Conservation (phyloP, 2,113 vertebrate genomes). For the Myxocyprinus asiaticus region DNA sequence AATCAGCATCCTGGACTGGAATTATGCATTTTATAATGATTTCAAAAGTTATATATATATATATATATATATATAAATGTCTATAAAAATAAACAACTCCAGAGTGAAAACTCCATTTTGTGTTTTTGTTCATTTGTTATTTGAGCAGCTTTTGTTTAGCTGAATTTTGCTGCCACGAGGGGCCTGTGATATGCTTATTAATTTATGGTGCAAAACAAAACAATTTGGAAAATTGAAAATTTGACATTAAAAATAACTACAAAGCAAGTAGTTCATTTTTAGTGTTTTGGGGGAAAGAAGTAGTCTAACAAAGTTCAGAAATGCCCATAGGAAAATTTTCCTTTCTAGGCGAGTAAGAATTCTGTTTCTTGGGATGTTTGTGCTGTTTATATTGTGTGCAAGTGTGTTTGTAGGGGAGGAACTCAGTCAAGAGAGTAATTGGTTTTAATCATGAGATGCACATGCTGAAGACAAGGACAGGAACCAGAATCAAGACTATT, state of each 20-base stretch:
- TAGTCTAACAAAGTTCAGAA: background rate
- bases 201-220: background rate
- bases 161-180: too few species aligned
- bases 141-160: background rate
- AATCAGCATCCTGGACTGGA: too few species aligned
- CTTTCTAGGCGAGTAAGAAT: background rate
- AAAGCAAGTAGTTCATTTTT: background rate
- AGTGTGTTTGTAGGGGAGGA: background rate
- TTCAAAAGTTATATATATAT: too few species aligned
- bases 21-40: background rate
- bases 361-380: background rate
- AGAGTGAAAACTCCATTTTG: background rate
- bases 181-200: too few species aligned
- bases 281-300: background rate
- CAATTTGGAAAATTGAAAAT: background rate
- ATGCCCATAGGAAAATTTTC: background rate
- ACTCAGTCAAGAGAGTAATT: constrained; percentile 10
- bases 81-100: background rate
- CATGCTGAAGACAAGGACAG: constrained; percentile 24
- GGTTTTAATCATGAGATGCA: constrained; percentile 28
- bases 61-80: too few species aligned
- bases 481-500: constrained; percentile 22
- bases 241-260: background rate
- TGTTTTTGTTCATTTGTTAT: background rate
- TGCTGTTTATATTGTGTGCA: background rate